Evolutionary conservation across 1,140 invertebrate genomes (phyloP).

Genomic region (Platyura marginata): DNA sequence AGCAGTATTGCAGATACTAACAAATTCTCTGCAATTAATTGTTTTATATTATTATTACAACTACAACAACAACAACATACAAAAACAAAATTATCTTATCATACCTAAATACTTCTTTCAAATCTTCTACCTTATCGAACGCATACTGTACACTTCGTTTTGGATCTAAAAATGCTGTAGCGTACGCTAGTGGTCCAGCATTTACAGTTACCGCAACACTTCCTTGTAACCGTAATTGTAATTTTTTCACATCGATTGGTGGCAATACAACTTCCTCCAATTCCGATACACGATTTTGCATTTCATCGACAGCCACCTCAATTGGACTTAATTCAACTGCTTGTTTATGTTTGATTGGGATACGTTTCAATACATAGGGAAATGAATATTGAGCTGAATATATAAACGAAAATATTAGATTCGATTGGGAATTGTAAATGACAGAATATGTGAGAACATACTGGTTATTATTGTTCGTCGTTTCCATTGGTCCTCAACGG

Average conservation of each 20-base stretch:
- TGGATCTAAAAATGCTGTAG: constrained; percentile 70
- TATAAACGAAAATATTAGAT: not conserved
- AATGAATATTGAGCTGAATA: constrained; percentile 61
- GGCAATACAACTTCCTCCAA: constrained; percentile 67
- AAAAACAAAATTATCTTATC: constrained; percentile 6
- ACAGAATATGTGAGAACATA: too few relatives aligned
- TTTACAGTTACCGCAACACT: constrained; percentile 86
- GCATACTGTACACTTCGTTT: constrained; percentile 44
- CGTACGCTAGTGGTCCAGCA: constrained; percentile 86
- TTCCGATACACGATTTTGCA: constrained; percentile 67
- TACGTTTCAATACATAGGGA: constrained; percentile 81
- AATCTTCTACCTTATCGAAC: constrained; percentile 61
- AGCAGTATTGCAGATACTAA: constrained; percentile 69
- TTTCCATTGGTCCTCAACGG: constrained; percentile 75
- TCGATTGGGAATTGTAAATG: not conserved
- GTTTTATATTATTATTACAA: too few relatives aligned
- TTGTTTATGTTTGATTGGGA: constrained; percentile 49
- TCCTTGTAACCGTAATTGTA: constrained; percentile 77
- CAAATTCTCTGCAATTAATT: constrained; percentile 49
- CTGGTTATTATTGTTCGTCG: constrained; percentile 68
- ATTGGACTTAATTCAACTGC: constrained; percentile 73
- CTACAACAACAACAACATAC: not conserved
- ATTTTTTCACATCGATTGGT: constrained; percentile 67
- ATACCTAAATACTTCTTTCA: constrained; percentile 76
- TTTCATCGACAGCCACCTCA: constrained; percentile 86